A percentile compares a stretch with the other conserved stretches of the same genome.
These are phyloP conservation scores for Eira barbara DNA, from an alignment of 2,113 vertebrate species.

Conservation along the genomic window DNA sequence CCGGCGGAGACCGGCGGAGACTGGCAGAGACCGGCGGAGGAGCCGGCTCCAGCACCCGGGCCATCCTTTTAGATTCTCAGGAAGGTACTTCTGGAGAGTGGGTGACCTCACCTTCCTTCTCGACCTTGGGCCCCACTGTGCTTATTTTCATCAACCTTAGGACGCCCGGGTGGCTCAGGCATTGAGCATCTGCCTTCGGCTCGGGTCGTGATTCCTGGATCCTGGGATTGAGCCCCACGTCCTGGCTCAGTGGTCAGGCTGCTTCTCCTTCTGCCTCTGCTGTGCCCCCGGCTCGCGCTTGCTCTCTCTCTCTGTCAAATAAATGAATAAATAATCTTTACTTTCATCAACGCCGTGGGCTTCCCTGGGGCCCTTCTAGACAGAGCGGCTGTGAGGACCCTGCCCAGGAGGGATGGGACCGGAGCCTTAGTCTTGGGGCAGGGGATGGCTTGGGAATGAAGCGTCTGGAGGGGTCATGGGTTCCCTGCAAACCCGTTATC, in stretches of 20 bases:
- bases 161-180: too few species aligned
- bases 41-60: fast-evolving
- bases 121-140: background rate
- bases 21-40: too few species aligned
- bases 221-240: too few species aligned
- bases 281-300: background rate
- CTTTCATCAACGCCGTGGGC: fast-evolving
- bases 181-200: too few species aligned
- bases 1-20: background rate
- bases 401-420: background rate
- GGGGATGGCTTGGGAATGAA: background rate
- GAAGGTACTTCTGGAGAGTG: background rate
- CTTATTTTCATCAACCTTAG: fast-evolving
- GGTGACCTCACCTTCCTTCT: background rate
- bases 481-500: background rate
- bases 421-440: too few species aligned
- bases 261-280: too few species aligned
- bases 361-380: background rate
- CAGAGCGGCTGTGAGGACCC: background rate
- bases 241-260: too few species aligned
- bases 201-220: too few species aligned
- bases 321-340: background rate
- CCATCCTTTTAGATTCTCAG: background rate
- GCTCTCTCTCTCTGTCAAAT: background rate
- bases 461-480: background rate